Evolutionary conservation across 1,140 invertebrate genomes (phyloP), one percentile per base, ranked within the genome.

Genomic region (Phortica variegata): DNA sequence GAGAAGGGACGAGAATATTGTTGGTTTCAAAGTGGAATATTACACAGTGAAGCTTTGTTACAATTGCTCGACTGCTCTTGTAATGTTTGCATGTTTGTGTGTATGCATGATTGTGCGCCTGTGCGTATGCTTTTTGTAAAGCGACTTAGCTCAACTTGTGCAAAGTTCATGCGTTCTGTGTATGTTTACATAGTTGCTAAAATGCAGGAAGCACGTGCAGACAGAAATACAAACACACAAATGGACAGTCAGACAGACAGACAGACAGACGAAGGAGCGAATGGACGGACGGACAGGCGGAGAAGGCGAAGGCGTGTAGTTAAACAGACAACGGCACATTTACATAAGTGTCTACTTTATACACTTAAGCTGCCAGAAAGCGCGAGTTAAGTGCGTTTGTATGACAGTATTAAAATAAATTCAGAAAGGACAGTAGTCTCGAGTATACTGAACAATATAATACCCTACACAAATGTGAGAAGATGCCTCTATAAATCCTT

Each of bases 141-240:
- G 48, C 32, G 13, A 26, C 48, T 49, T 32, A 37, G 54, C 16
- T 5, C 36, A 17, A 29, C 34, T 41, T 39, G 44, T 33, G n/a
- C 12, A 26, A 31, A 45, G 39, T 42, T 38, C 36, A 38, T 38
- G 16, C 33, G 20, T 48, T 9, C 16, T 55, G 43, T 46, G 38
- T 31, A 47, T 62, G 65, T 63, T 63, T 68, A 63, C 65, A 53
- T 60, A 68, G 49, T 62, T 68, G 52, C 63, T 68, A 57, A 63
- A 68, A 55, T 66, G 63, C 63, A 68, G 54, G 60, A 47, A 50
- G 56, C 56, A 62, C 60, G 62, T 62, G 63, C 63, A 54, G 62
- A 66, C 62, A 54, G 59, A 43, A 34, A 41, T 52, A 42, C 56
- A 54, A 47, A 57, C 52, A 43, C 23, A 44, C 36, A 51, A 43